These are phyloP conservation scores for Athalia rosae DNA, from an alignment of 2,888 invertebrate genomes.

Conservation along the genomic window DNA sequence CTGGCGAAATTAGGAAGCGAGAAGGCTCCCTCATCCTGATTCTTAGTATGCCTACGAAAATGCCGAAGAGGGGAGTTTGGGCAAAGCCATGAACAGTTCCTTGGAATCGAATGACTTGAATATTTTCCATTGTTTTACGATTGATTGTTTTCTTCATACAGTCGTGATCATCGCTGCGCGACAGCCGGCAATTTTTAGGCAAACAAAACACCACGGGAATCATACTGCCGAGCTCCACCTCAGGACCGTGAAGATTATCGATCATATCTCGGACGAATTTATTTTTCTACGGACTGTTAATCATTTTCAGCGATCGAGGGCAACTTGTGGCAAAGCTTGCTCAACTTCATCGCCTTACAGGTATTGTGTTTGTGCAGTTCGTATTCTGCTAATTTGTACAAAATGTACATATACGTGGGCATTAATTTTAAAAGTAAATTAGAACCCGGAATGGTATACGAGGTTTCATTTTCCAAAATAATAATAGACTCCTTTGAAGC, in stretches of 20 bases:
- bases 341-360: not conserved
- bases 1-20: conserved; percentile 17
- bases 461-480: conserved; percentile 1
- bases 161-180: conserved; percentile 5
- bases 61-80: not conserved
- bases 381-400: not conserved
- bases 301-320: conserved; percentile 26
- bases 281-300: not conserved
- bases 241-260: not conserved
- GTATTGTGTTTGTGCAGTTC: not conserved
- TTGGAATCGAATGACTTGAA: not conserved
- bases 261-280: conserved; percentile 6
- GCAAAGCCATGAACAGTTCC: not conserved
- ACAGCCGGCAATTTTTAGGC: not conserved
- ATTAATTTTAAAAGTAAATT: not conserved
- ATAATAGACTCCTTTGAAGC: conserved; percentile 19
- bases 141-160: conserved; percentile 16
- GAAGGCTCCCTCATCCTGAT: conserved; percentile 14
- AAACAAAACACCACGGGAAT: not conserved
- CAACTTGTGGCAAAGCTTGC: not conserved
- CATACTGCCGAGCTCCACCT: not conserved
- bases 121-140: not conserved
- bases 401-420: not conserved
- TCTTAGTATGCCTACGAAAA: not conserved
- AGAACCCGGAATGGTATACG: not conserved